phyloP scores from a whole-genome alignment of 2,888 invertebrate species.

The Stenichneumon culpator region DNA sequence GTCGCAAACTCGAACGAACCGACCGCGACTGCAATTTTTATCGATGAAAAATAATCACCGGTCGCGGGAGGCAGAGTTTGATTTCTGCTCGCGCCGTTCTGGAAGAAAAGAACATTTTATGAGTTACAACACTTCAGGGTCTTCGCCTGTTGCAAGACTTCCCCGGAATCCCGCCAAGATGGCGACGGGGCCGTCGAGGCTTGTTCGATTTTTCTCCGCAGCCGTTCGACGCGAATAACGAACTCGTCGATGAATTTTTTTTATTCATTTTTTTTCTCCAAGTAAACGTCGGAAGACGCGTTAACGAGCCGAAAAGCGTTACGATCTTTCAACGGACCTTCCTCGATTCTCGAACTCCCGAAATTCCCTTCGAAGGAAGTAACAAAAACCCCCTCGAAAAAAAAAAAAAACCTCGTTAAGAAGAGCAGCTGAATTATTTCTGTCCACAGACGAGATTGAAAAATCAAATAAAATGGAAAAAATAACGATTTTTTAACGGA shows the following conservation, averaged over 20 bases:
- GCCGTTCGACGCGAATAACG: not conserved
- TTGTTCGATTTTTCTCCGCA: not conserved
- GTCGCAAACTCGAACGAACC: too few species aligned
- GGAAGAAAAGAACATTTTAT: not conserved
- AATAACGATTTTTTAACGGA: too few species aligned
- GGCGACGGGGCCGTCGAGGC: not conserved
- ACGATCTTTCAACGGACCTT: too few species aligned
- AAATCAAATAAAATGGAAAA: too few species aligned
- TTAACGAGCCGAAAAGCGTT: not conserved
- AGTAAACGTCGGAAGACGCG: not conserved
- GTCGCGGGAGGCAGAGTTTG: too few species aligned
- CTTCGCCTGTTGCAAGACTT: not conserved
- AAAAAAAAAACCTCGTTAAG: not conserved
- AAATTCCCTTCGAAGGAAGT: too few species aligned
- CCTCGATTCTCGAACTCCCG: too few species aligned
- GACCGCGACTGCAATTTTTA: too few species aligned
- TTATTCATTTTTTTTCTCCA: not conserved
- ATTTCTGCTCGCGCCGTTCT: not conserved
- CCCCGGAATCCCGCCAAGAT: not conserved
- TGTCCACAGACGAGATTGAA: not conserved
- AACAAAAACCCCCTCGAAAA: not conserved
- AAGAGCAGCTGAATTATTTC: constrained; percentile 2
- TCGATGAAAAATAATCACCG: too few species aligned
- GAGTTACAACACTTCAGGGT: not conserved
- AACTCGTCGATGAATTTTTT: not conserved